Base-by-base conservation (phyloP, 1,140 invertebrate species). In the Bombus consobrinus region DNA sequence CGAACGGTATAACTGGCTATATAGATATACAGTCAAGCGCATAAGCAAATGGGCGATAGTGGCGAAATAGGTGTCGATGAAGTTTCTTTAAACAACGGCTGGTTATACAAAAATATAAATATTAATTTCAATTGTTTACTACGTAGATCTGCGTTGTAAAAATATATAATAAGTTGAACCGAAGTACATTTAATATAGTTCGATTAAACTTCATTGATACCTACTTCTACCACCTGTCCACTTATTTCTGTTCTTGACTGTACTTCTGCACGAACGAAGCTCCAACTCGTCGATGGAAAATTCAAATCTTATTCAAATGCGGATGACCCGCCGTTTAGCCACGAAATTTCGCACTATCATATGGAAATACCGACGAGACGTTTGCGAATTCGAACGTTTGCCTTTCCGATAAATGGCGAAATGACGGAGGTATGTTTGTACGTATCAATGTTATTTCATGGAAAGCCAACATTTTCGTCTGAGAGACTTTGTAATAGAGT, bases 231-330 rank as follows among this genome's bases (percentile, higher is more conserved):
- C 59, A 62, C 1, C 59, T 13, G 10, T 62, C 59, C 10, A 18
- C 47, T 18, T 53, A 53, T 53, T 53, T 53, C 47, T 53, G 18
- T 53, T 6, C 18, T 53, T 18, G 47, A 53, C 47, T 53, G 47
- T 53, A 53, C 47, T 53, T 53, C 1, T 22, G 47, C 18, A 53
- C 18, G 47, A 53, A 53, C 47, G 47, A 53, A 53, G 18, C 3
- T 4, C 3, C 1, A 77, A 59, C 57, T 82, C 57, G 37, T 53
- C 37, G 18, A 4, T 12, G 62, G 74, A 71, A 79, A 88, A 87
- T 87, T 74, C 75, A 79, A 83, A 79, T 83, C 62, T 74, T 83
- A 88, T 87, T 87, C 87, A 87, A 88, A 88, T 71, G 39, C 22
- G 39, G 34, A 53, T n/a, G 75, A 77, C 75, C 37, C 34, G n/a